A percentile compares a stretch with the other conserved stretches of the same genome.
Conservation (phyloP, 30 jellyfish, hydroid and myxozoan species). For the Rhopilema esculentum region DNA sequence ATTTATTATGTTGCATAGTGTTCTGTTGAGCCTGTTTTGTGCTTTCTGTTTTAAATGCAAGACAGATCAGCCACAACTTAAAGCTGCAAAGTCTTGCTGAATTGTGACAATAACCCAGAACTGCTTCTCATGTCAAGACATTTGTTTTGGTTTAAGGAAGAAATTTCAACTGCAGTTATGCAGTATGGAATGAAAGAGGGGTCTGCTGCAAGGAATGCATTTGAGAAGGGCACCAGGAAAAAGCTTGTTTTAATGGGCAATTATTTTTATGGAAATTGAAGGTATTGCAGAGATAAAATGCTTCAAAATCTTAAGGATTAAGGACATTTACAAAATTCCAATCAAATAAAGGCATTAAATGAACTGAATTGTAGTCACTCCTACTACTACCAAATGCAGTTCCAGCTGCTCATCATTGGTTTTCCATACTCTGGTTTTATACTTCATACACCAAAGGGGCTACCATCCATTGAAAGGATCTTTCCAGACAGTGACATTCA, state of each 20-base stretch:
- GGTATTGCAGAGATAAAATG: constrained; percentile 11
- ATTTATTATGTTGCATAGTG: too few relatives aligned
- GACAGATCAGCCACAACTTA: too few relatives aligned
- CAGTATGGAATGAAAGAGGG: neutral
- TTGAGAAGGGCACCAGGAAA: neutral
- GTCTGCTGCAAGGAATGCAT: neutral
- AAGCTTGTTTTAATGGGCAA: neutral
- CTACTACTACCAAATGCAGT: neutral
- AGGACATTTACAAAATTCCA: neutral
- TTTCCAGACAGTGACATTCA: neutral
- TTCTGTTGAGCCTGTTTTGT: too few relatives aligned
- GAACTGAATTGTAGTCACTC: neutral
- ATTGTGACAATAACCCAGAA: too few relatives aligned
- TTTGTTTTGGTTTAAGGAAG: neutral
- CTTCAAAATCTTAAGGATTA: neutral
- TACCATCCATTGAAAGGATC: neutral
- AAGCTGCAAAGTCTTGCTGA: too few relatives aligned
- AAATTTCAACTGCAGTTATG: neutral
- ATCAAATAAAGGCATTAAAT: neutral
- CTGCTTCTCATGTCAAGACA: too few relatives aligned
- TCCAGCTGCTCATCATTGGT: neutral
- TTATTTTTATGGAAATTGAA: neutral
- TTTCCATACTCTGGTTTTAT: neutral
- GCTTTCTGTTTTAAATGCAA: too few relatives aligned
- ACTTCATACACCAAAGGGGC: neutral